A percentile compares a stretch with the other conserved stretches of the same genome.
These are phyloP conservation scores for Ceramica pisi DNA, from an alignment of 2,888 invertebrate genomes.

Conservation along the genomic window DNA sequence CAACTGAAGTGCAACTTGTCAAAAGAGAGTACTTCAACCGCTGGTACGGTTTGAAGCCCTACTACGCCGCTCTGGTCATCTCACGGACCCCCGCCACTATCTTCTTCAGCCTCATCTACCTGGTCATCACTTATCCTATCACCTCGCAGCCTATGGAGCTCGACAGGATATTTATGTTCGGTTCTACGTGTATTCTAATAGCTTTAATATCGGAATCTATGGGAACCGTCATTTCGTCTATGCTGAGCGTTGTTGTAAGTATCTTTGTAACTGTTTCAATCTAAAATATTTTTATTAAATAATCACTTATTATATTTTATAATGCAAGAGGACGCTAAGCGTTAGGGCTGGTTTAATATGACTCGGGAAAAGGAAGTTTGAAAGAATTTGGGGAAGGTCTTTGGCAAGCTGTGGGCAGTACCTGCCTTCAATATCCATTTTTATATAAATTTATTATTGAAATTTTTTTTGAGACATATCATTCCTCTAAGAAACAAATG, in stretches of 20 bases:
- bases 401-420: no score
- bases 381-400: no score
- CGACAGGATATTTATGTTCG: slow-evolving; percentile 92
- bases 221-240: slow-evolving; percentile 94
- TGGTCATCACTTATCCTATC: slow-evolving; percentile 93
- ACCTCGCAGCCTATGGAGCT: slow-evolving; percentile 95
- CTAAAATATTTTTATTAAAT: background rate
- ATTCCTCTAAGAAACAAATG: background rate
- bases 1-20: slow-evolving; percentile 94
- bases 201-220: slow-evolving; percentile 95
- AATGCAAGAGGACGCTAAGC: no score
- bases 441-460: no score
- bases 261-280: slow-evolving; percentile 21
- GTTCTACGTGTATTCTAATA: slow-evolving; percentile 93
- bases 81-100: slow-evolving; percentile 94
- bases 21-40: slow-evolving; percentile 96
- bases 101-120: slow-evolving; percentile 92
- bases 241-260: slow-evolving; percentile 94
- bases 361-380: no score
- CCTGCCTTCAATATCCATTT: no score
- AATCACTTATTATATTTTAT: no score
- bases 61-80: slow-evolving; percentile 94
- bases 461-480: no score
- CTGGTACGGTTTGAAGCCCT: slow-evolving; percentile 95
- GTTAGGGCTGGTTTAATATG: no score